Base-by-base conservation (phyloP, 2,888 invertebrate species). In the Petrolisthes manimaculis region DNA sequence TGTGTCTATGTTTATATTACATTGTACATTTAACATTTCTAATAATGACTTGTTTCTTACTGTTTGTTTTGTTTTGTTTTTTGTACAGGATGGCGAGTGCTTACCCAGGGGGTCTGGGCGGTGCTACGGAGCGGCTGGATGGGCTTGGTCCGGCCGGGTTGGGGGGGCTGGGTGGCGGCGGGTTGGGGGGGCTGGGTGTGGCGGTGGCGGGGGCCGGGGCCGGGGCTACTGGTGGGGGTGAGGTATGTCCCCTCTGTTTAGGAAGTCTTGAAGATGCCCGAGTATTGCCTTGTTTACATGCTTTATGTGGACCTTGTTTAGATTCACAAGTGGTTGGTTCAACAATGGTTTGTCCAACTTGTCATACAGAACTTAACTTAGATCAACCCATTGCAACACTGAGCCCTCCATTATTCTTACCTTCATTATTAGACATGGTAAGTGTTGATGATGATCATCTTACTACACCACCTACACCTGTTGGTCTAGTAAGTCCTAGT, bases 311-410 rank as follows among this genome's bases (percentile, higher is more conserved):
- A 82, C 91, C 92, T 81, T 93, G 93, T 90, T 91, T 93, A 87
- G 92, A 92, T 61, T 83, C 89, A 5, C 89, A 89, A 12, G 81
- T 87, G n/a, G 88, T 79, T n/a, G 87, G 88, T 67, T 74, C 90
- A 14, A 86, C 86, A 37, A 56, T 89, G 54, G 87, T 77, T 94
- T 92, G 94, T 93, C 92, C 93, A 93, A 88, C 92, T 93, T 91
- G 93, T 92, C 92, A 92, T 94, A 93, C 92, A 93, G 94, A 92
- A 93, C 87, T 91, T 86, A 91, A 91, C 91, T 91, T 89, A 93
- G 91, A 90, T 84, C 85, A 88, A 51, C 91, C 90, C 69, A 85
- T 91, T 61, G 92, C 92, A 51, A 90, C 91, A 54, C 79, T 88
- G 3, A 77, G n/a, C 71, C 83, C 88, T n/a, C 84, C 81, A 54